phyloP scores from a whole-genome alignment of 2,888 invertebrate species.

The Drosophila prolongata region DNA sequence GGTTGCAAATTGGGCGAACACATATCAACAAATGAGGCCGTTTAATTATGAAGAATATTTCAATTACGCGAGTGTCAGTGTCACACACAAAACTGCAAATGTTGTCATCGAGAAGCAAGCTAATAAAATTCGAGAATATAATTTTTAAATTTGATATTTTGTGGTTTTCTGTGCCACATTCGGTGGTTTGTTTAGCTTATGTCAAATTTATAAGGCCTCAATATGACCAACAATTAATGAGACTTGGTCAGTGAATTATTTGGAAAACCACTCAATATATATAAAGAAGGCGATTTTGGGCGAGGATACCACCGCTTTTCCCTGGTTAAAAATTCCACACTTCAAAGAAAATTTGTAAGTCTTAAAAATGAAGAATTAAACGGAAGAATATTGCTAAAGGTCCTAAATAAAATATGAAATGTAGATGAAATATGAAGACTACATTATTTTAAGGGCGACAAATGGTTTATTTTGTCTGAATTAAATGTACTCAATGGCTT shows the following conservation, averaged over 20 bases:
- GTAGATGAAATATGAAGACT: no score
- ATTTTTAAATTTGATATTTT: conserved; percentile 28
- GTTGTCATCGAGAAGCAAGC: conserved; percentile 29
- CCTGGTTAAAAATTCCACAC: conserved; percentile 6
- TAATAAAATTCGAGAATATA: conserved; percentile 45
- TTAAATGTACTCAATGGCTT: no score
- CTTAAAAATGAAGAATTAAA: no score
- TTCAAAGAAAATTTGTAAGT: no score
- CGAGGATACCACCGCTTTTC: background rate
- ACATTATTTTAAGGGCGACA: no score
- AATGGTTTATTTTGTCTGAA: no score
- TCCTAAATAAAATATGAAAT: no score
- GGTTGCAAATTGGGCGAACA: conserved; percentile 25
- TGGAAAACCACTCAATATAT: no score
- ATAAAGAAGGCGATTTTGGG: no score
- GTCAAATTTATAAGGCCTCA: conserved; percentile 22
- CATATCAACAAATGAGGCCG: background rate
- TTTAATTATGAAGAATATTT: conserved; percentile 47
- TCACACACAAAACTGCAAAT: conserved; percentile 8
- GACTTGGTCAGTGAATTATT: background rate
- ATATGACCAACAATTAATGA: conserved; percentile 16
- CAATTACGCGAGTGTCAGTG: conserved; percentile 5
- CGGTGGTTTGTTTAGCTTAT: conserved; percentile 38
- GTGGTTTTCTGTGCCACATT: conserved; percentile 20
- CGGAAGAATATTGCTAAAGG: no score